Evolutionary conservation across 2,888 invertebrate genomes (phyloP), one percentile per base, ranked within the genome.

Genomic region (Tanypteryx hageni): DNA sequence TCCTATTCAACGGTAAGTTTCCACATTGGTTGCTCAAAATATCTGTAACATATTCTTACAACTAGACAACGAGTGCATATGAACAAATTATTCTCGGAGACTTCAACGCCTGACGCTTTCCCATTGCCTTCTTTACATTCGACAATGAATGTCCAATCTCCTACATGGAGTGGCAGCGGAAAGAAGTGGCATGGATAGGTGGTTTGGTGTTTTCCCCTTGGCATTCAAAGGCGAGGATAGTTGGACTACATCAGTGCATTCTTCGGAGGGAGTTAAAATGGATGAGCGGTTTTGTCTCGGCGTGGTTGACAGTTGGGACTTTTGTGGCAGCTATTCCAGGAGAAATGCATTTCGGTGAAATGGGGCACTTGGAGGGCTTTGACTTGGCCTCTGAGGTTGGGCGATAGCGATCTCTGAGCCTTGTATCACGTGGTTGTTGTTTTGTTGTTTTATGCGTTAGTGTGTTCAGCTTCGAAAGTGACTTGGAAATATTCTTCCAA

Each of bases 281-380:
- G 27, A 76, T 76, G 76, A 22, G 18, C 76, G 22, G 3, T 76
- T 27, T 27, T 1, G n/a, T 22, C 68, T 9, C 18, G 68, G 68
- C 18, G 68, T n/a, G 11, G 68, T 0, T 18, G 68, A 68, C n/a
- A 18, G 18, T 68, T 68, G 22, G 68, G 68, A 18, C 18, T 68
- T 68, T 68, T 22, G n/a, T 68, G n/a, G 68, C n/a, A 68, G 68
- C 11, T n/a, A 9, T n/a, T 16, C 64, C 68, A 68, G 18, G 68
- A n/a, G 76, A 76, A 76, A 76, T 76, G 76, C 76, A 76, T 76
- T 76, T 76, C 76, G 76, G 76, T 76, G 27, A 76, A 76, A 76
- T 76, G 76, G 76, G 10, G n/a, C 22, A 76, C 76, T 27, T 27
- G 64, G n/a, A 64, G 64, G 64, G n/a, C 16, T 18, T 68, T 22